Conservation (phyloP, 2,888 invertebrate species). For the Amblyjoppa proteus region DNA sequence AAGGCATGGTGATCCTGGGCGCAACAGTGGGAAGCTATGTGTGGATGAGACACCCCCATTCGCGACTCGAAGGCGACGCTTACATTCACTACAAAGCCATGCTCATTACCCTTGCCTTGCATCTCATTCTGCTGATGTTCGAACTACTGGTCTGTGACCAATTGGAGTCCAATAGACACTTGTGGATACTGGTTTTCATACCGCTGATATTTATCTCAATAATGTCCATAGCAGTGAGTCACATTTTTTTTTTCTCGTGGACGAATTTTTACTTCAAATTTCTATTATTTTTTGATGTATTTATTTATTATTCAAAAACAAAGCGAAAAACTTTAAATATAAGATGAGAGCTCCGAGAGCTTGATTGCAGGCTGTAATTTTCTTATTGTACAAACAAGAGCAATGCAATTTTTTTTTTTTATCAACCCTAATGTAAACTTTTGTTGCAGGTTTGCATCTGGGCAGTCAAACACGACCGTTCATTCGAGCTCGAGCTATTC, state of each 20-base stretch:
- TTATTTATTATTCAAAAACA: too few relatives aligned
- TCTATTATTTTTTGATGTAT: too few relatives aligned
- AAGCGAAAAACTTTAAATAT: too few relatives aligned
- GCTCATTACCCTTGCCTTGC: slow-evolving; percentile 97
- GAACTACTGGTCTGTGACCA: slow-evolving; percentile 98
- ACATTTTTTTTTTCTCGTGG: slow-evolving; percentile 4
- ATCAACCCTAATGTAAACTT: not conserved
- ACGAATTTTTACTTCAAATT: not conserved
- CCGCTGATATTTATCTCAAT: slow-evolving; percentile 98
- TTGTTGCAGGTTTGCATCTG: slow-evolving; percentile 89
- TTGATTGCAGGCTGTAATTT: too few relatives aligned
- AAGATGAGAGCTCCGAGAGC: too few relatives aligned
- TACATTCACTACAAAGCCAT: slow-evolving; percentile 99
- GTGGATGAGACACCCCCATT: slow-evolving; percentile 98
- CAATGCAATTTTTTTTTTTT: slow-evolving; percentile 34
- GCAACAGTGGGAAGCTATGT: slow-evolving; percentile 97
- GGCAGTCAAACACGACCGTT: slow-evolving; percentile 99
- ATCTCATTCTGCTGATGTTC: slow-evolving; percentile 97
- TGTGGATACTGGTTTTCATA: slow-evolving; percentile 97
- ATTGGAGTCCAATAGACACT: slow-evolving; percentile 93
- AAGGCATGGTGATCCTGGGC: slow-evolving; percentile 95
- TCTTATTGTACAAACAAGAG: too few relatives aligned
- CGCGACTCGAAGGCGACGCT: slow-evolving; percentile 97
- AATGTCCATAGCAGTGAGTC: slow-evolving; percentile 96
- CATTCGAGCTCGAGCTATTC: slow-evolving; percentile 98